A percentile compares a stretch with the other conserved stretches of the same genome.
phyloP scores from a whole-genome alignment of 2,888 invertebrate genomes.

The Athalia cordata region DNA sequence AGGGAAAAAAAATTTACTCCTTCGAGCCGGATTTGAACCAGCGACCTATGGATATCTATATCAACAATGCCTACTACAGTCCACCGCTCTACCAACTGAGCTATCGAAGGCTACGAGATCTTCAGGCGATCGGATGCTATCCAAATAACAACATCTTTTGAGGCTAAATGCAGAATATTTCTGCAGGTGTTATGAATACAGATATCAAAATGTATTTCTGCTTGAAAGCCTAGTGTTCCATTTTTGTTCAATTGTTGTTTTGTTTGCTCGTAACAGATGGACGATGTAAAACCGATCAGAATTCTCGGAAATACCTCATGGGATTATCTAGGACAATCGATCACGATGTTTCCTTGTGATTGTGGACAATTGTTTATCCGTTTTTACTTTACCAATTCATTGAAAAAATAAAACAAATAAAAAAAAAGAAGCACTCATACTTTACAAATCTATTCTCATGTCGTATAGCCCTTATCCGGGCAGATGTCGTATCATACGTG shows the following conservation, averaged over 20 bases:
- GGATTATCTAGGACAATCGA: slow-evolving; percentile 36
- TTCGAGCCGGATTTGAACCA: slow-evolving; percentile 72
- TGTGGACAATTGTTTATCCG: slow-evolving; percentile 55
- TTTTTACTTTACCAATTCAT: slow-evolving; percentile 1
- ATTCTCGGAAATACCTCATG: background rate
- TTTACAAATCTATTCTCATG: slow-evolving; percentile 50
- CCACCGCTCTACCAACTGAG: slow-evolving; percentile 74
- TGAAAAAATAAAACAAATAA: too few relatives aligned
- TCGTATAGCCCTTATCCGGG: slow-evolving; percentile 59
- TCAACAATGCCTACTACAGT: slow-evolving; percentile 68
- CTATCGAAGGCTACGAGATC: slow-evolving; percentile 69
- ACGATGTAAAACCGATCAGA: background rate
- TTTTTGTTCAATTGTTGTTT: background rate
- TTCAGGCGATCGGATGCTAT: background rate
- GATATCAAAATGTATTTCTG: background rate
- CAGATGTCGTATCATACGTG: slow-evolving; percentile 59
- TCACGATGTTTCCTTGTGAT: slow-evolving; percentile 8
- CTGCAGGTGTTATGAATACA: slow-evolving; percentile 25
- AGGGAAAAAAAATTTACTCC: slow-evolving; percentile 55
- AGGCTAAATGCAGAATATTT: background rate
- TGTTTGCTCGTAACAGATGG: background rate
- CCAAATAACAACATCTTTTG: background rate
- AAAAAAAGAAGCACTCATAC: slow-evolving; percentile 18
- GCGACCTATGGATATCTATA: slow-evolving; percentile 69
- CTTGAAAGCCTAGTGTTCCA: background rate